Evolutionary conservation across 1,140 invertebrate species (phyloP).

Genomic region (Bombus affinis): DNA sequence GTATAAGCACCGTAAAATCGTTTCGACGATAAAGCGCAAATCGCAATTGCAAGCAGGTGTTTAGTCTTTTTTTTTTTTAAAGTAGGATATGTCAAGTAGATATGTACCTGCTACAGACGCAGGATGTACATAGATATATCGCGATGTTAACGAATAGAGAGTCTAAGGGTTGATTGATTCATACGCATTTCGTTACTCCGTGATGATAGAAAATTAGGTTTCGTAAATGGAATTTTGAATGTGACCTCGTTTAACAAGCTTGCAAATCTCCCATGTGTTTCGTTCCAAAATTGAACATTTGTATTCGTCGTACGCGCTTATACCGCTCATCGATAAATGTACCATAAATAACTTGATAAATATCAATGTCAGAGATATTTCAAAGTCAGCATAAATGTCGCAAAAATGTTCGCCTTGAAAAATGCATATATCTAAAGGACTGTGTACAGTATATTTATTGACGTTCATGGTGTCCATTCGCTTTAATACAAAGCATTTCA

Average conservation of each 20-base stretch:
- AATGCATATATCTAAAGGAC: not conserved
- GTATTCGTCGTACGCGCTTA: not conserved
- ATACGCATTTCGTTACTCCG: slow-evolving; percentile 23
- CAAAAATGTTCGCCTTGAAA: not conserved
- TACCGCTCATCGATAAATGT: not conserved
- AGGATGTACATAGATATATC: not conserved
- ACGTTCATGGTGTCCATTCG: not conserved
- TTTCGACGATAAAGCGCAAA: no score
- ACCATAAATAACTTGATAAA: not conserved
- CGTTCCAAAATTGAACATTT: not conserved
- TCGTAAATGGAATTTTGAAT: slow-evolving; percentile 49
- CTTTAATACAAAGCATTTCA: not conserved
- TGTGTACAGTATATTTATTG: not conserved
- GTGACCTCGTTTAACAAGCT: slow-evolving; percentile 41
- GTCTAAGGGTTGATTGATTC: not conserved
- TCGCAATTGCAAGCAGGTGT: no score
- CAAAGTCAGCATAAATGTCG: not conserved
- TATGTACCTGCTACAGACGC: not conserved
- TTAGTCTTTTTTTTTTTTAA: not conserved
- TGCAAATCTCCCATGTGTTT: slow-evolving; percentile 29
- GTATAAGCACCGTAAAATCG: no score
- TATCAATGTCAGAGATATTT: not conserved
- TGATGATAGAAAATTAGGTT: slow-evolving; percentile 39
- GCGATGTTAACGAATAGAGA: not conserved
- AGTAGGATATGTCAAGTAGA: no score